A percentile compares a stretch with the other conserved stretches of the same genome.
Conservation (phyloP, 2,888 invertebrate genomes). For the Branchellion lobata region DNA sequence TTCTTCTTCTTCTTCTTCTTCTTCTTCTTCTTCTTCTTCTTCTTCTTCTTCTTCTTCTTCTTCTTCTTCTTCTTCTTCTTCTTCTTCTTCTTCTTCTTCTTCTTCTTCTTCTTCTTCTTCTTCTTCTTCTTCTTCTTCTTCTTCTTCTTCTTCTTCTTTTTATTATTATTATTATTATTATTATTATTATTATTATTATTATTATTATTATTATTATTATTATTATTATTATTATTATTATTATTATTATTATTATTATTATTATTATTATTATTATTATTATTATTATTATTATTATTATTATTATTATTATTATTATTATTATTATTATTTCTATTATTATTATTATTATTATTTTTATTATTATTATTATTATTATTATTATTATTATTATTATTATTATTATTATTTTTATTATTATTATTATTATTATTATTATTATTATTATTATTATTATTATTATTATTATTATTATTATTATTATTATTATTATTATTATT, state of each 20-base stretch:
- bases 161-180: not conserved
- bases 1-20: slow-evolving; percentile 1
- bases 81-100: slow-evolving; percentile 7
- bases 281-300: not conserved
- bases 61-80: not conserved
- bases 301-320: slow-evolving; percentile 18
- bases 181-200: slow-evolving; percentile 17
- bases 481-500: not conserved
- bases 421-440: not conserved
- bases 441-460: not conserved
- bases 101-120: not conserved
- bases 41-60: not conserved
- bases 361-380: not conserved
- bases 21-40: slow-evolving; percentile 6
- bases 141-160: not conserved
- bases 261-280: slow-evolving; percentile 26
- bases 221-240: slow-evolving; percentile 29
- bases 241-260: slow-evolving; percentile 17
- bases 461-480: not conserved
- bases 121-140: not conserved
- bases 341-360: not conserved
- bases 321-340: slow-evolving; percentile 21
- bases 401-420: not conserved
- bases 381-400: not conserved
- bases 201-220: slow-evolving; percentile 29